Conservation (phyloP, 2,888 invertebrate genomes). For the Oeneis ivallda region DNA sequence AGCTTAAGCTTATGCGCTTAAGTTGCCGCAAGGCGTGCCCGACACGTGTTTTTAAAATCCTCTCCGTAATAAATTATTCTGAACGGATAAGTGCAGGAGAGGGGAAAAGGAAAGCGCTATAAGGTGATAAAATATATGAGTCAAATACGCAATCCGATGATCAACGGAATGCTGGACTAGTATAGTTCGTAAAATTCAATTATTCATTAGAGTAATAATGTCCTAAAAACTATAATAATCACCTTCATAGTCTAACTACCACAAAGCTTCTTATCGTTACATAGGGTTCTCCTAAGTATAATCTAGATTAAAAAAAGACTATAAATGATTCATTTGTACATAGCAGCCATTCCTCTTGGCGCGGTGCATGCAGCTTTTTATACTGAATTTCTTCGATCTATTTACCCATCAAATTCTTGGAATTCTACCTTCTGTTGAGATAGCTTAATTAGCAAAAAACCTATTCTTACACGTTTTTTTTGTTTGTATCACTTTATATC, state of each 20-base stretch:
- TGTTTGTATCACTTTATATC: slow-evolving; percentile 37
- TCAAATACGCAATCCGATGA: no score
- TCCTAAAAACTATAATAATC: no score
- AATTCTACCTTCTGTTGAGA: not conserved
- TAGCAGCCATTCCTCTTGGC: no score
- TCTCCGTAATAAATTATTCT: slow-evolving; percentile 75
- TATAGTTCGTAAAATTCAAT: no score
- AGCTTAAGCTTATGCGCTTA: slow-evolving; percentile 45
- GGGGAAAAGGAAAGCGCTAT: slow-evolving; percentile 47
- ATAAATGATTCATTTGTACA: no score
- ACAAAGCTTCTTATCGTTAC: no score
- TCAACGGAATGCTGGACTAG: no score
- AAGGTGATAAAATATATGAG: not conserved
- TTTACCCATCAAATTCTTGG: not conserved
- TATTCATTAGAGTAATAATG: no score
- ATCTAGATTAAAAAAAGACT: no score
- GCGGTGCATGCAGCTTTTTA: no score
- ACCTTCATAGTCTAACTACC: no score
- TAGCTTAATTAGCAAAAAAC: slow-evolving; percentile 27
- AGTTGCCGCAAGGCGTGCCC: slow-evolving; percentile 66
- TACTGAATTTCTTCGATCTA: not conserved
- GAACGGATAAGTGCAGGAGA: slow-evolving; percentile 61
- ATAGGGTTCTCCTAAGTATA: no score
- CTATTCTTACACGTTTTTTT: slow-evolving; percentile 26
- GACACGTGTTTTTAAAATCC: slow-evolving; percentile 76